A percentile compares a stretch with the other conserved stretches of the same genome.
Evolutionary conservation across 2,888 invertebrate species (phyloP).

Genomic region (Drosophila aldrichi): DNA sequence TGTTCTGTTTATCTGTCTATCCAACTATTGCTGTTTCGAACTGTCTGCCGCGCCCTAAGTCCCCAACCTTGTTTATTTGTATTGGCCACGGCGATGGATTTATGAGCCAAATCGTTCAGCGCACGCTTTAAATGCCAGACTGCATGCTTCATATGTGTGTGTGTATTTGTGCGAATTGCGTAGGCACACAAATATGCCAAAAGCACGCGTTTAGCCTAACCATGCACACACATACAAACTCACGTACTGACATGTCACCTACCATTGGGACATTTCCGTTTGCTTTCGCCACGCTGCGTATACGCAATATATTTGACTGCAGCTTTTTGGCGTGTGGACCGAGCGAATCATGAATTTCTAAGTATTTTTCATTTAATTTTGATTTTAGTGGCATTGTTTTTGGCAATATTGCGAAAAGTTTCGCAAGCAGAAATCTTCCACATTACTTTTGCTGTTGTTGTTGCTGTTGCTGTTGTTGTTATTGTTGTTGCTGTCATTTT

Average conservation of each 20-base stretch:
- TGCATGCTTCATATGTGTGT: constrained; percentile 1
- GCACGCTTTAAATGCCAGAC: constrained; percentile 31
- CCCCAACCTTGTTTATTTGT: constrained; percentile 68
- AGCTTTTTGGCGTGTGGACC: not conserved
- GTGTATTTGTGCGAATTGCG: constrained; percentile 18
- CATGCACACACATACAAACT: constrained; percentile 15
- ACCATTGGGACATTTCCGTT: constrained; percentile 53
- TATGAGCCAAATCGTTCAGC: constrained; percentile 71
- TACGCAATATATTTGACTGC: constrained; percentile 59
- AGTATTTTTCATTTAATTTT: constrained; percentile 12
- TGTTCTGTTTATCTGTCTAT: constrained; percentile 43
- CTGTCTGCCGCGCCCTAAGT: constrained; percentile 15
- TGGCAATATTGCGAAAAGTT: constrained; percentile 47
- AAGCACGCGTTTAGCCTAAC: constrained; percentile 51
- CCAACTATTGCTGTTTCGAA: constrained; percentile 37
- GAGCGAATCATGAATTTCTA: not conserved
- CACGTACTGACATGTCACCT: constrained; percentile 14
- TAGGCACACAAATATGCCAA: constrained; percentile 68
- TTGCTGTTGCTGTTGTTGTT: constrained; percentile 1
- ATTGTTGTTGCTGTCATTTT: constrained; percentile 47
- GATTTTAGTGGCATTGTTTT: constrained; percentile 5
- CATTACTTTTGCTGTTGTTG: constrained; percentile 26
- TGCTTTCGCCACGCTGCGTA: constrained; percentile 55
- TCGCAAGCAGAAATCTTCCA: constrained; percentile 49
- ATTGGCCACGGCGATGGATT: constrained; percentile 72